phyloP scores from a whole-genome alignment of 2,113 vertebrate genomes.

The Caloenas nicobarica region DNA sequence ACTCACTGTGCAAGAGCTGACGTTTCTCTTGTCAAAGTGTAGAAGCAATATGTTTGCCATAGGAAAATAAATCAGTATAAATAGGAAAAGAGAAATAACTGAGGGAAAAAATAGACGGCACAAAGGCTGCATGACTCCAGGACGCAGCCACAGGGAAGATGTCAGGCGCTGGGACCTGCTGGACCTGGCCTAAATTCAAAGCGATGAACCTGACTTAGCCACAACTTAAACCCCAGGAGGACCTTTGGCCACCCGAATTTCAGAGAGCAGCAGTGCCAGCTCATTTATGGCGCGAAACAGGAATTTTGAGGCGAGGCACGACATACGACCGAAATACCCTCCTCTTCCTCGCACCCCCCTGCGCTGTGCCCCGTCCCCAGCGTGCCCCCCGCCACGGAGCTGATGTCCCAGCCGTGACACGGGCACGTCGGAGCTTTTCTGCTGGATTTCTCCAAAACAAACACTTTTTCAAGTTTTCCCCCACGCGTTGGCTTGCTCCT shows the following conservation, averaged over 20 bases:
- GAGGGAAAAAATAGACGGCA: neutral
- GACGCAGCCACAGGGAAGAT: neutral
- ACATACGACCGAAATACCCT: fast-evolving
- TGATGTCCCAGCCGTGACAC: fast-evolving
- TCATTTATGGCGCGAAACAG: fast-evolving
- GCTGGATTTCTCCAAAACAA: neutral
- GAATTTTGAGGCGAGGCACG: neutral
- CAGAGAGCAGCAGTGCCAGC: neutral
- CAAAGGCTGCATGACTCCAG: fast-evolving
- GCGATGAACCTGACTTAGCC: neutral
- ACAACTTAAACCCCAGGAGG: neutral
- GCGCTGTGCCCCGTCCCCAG: neutral
- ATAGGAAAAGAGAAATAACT: fast-evolving
- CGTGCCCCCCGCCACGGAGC: fast-evolving
- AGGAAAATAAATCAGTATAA: neutral
- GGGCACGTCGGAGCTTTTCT: fast-evolving
- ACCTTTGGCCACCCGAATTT: neutral
- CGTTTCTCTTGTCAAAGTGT: neutral
- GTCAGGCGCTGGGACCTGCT: neutral
- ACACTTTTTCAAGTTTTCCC: neutral
- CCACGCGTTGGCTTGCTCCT: fast-evolving
- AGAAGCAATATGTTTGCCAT: fast-evolving
- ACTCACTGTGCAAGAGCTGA: fast-evolving
- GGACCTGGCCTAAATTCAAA: neutral
- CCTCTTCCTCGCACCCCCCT: neutral